Conservation (phyloP, 2,113 vertebrate genomes). For the Chloebia gouldiae region DNA sequence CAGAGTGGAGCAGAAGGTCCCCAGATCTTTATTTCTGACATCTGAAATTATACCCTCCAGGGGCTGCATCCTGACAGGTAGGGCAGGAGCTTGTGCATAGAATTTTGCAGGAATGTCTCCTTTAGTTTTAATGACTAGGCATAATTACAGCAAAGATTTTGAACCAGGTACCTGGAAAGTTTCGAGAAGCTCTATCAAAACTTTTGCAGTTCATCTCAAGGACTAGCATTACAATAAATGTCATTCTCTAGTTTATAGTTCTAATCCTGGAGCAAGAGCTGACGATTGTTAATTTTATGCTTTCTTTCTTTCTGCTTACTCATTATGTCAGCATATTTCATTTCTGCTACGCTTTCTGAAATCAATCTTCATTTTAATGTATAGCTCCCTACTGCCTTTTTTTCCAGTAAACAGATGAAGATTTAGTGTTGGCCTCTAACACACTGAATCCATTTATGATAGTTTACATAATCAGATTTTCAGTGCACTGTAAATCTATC, state of each 20-base stretch:
- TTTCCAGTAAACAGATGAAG: slow-evolving; percentile 30
- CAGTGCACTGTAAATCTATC: slow-evolving; percentile 28
- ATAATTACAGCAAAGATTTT: background rate
- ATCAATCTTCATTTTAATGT: slow-evolving; percentile 52
- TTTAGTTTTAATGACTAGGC: background rate
- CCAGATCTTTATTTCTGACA: background rate
- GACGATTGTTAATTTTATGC: slow-evolving; percentile 43
- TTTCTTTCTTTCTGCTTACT: slow-evolving; percentile 33
- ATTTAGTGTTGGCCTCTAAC: slow-evolving; percentile 45
- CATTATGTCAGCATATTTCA: slow-evolving; percentile 52
- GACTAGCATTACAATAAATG: slow-evolving; percentile 23
- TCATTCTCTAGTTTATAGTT: slow-evolving; percentile 17
- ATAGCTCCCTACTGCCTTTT: slow-evolving; percentile 11
- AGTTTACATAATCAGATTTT: slow-evolving; percentile 50
- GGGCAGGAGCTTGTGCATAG: background rate
- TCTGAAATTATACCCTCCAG: background rate
- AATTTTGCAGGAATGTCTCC: background rate
- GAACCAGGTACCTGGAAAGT: background rate
- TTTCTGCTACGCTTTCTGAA: background rate
- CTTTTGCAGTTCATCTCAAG: slow-evolving; percentile 31
- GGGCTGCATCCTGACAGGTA: background rate
- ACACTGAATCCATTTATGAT: slow-evolving; percentile 39
- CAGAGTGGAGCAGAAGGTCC: fast-evolving
- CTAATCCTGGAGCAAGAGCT: slow-evolving; percentile 5
- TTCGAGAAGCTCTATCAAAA: background rate